Evolutionary conservation across 2,888 invertebrate species (phyloP).

Genomic region (Brachyptera risi): DNA sequence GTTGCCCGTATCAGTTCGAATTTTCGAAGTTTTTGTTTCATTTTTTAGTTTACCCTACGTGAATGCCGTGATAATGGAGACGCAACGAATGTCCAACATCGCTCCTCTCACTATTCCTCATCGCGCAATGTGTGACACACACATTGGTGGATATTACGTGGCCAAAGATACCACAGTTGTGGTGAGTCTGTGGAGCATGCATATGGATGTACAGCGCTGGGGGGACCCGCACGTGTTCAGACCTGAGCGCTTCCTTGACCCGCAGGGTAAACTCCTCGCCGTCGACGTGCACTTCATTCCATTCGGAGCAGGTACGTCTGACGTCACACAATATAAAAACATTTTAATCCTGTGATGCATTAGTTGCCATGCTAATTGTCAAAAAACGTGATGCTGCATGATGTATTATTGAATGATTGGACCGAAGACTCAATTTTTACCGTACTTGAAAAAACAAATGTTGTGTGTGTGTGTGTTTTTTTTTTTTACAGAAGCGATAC

Average conservation of each 20-base stretch:
- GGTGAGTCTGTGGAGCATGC: conserved; percentile 34
- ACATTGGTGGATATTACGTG: conserved; percentile 32
- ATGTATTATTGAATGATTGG: too few species aligned
- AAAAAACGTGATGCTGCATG: too few species aligned
- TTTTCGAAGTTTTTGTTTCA: background rate
- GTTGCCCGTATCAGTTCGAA: too few species aligned
- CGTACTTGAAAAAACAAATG: too few species aligned
- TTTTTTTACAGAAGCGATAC: too few species aligned
- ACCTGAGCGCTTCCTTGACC: conserved; percentile 36
- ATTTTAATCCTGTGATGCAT: background rate
- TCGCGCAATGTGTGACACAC: conserved; percentile 32
- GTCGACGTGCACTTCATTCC: conserved; percentile 33
- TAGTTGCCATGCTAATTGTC: too few species aligned
- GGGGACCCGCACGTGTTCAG: conserved; percentile 36
- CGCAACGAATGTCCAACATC: conserved; percentile 36
- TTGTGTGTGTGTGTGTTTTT: too few species aligned
- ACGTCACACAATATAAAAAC: background rate
- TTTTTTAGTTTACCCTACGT: conserved; percentile 36
- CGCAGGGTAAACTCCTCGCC: conserved; percentile 23
- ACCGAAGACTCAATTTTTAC: too few species aligned
- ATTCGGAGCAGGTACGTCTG: conserved; percentile 32
- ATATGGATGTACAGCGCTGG: conserved; percentile 37
- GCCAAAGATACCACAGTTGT: conserved; percentile 32
- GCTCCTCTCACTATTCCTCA: conserved; percentile 35
- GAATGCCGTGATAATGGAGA: conserved; percentile 38